Conservation (phyloP, 1,140 invertebrate species). For the Tetranychus urticae region DNA sequence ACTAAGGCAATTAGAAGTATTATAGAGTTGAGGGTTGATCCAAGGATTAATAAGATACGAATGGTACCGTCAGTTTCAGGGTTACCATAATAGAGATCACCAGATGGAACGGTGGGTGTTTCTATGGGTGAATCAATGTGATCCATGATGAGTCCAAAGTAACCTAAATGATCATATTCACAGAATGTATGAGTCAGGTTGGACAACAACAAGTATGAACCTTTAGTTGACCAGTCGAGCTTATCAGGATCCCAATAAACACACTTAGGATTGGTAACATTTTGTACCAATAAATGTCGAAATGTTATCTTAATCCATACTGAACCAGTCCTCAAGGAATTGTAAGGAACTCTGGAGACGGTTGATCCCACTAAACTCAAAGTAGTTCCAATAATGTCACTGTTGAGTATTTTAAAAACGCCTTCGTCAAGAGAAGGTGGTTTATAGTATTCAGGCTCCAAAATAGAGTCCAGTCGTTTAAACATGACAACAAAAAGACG, state of each 20-base stretch:
- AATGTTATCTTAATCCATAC: slow-evolving; percentile 27
- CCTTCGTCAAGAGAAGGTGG: background rate
- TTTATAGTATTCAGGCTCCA: background rate
- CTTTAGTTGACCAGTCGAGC: slow-evolving; percentile 74
- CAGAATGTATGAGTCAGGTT: slow-evolving; percentile 74
- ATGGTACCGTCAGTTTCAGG: background rate
- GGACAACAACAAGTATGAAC: slow-evolving; percentile 51
- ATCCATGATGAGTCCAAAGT: slow-evolving; percentile 76
- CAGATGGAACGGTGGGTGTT: background rate
- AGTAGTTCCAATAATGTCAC: background rate
- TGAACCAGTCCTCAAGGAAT: background rate
- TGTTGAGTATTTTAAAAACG: background rate
- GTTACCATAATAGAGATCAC: background rate
- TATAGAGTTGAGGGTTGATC: background rate
- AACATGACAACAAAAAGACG: background rate
- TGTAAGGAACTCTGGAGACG: background rate
- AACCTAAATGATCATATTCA: slow-evolving; percentile 82
- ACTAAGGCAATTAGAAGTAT: background rate
- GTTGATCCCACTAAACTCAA: background rate
- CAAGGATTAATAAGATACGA: background rate
- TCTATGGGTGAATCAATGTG: background rate
- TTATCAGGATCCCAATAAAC: slow-evolving; percentile 79
- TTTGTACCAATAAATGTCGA: slow-evolving; percentile 52
- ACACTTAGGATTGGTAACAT: slow-evolving; percentile 71
- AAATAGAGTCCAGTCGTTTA: background rate